A percentile compares a stretch with the other conserved stretches of the same genome.
phyloP scores from a whole-genome alignment of 2,888 invertebrate genomes.

The Melolontha melolontha region DNA sequence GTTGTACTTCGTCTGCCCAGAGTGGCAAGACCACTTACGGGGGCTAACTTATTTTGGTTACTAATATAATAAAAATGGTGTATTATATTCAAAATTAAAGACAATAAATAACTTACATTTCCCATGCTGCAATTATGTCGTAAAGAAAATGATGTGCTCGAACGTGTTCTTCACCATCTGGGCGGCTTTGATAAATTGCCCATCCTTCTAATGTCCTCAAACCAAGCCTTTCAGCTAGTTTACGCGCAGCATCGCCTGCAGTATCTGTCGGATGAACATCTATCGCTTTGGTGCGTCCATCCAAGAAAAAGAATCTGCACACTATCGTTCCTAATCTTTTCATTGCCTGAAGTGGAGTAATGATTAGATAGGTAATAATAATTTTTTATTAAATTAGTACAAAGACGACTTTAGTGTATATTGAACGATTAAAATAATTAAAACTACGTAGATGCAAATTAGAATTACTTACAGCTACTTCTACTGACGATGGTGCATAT shows the following conservation, averaged over 20 bases:
- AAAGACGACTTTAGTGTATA: no score
- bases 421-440: no score
- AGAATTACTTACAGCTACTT: constrained; percentile 80
- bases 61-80: constrained; percentile 49
- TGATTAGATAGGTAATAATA: constrained; percentile 4
- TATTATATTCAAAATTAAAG: neutral
- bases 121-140: constrained; percentile 95
- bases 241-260: constrained; percentile 88
- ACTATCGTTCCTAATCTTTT: constrained; percentile 91
- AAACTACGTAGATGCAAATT: no score
- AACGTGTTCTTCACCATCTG: constrained; percentile 90
- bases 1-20: constrained; percentile 71
- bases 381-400: no score
- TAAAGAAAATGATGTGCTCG: constrained; percentile 92
- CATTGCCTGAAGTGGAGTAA: constrained; percentile 76
- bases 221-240: constrained; percentile 89
- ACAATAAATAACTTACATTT: constrained; percentile 73
- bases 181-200: constrained; percentile 93
- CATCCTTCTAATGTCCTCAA: constrained; percentile 89
- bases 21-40: constrained; percentile 62
- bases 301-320: constrained; percentile 93
- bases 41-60: constrained; percentile 61
- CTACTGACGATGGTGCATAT: constrained; percentile 90
- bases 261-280: constrained; percentile 96
- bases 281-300: constrained; percentile 94